These are phyloP conservation scores for Anastrepha ludens DNA, from an alignment of 1,140 invertebrate genomes.

Conservation along the genomic window DNA sequence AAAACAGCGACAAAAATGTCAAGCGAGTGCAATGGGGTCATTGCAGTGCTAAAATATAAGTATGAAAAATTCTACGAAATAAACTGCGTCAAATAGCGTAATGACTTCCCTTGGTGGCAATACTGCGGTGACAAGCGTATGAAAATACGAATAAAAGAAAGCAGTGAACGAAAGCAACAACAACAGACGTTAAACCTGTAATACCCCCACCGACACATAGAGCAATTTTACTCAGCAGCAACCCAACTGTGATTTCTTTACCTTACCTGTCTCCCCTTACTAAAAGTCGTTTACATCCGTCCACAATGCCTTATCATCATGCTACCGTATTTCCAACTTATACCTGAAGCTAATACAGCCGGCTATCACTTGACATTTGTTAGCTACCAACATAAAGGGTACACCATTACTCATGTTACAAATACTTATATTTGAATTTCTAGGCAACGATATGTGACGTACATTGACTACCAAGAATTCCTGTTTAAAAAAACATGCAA, in stretches of 20 bases:
- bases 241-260: conserved; percentile 16
- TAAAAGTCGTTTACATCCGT: not conserved
- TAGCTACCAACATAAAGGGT: conserved; percentile 6
- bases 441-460: too few species aligned
- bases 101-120: not conserved
- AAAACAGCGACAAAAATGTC: not conserved
- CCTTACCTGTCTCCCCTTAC: not conserved
- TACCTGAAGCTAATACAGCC: not conserved
- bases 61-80: not conserved
- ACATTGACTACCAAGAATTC: not conserved
- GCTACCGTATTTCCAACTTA: not conserved
- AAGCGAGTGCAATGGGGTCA: not conserved
- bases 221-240: not conserved
- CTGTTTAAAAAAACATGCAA: not conserved
- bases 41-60: not conserved
- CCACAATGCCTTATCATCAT: not conserved
- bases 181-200: not conserved
- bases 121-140: not conserved
- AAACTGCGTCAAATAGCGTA: not conserved
- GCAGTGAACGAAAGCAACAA: not conserved
- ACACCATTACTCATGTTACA: conserved; percentile 19
- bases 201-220: not conserved
- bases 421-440: not conserved
- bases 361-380: not conserved
- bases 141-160: not conserved